Base-by-base conservation (phyloP, 2,113 vertebrate genomes). In the Coptodon rendalli region DNA sequence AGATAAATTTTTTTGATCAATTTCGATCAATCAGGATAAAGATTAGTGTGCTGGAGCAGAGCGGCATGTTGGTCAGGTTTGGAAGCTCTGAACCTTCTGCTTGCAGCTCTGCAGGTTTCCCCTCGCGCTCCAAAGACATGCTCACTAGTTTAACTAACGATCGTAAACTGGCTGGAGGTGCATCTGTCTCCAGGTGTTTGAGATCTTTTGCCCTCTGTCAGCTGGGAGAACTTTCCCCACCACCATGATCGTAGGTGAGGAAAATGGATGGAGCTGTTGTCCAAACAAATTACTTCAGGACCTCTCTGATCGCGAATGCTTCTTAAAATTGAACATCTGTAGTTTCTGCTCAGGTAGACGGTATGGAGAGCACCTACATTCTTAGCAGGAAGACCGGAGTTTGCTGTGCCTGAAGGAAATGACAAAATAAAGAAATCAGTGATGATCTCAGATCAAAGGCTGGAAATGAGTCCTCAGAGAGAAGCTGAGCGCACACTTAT, bases 1-100 rank as follows among this genome's bases (percentile, higher is more conserved):
- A 48, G 68, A 48, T 76, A 0, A 3, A 48, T 29, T 48, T 43
- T 27, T 76, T 48, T 5, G 4, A 48, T 29, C 0, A 2, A 1
- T 76, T 48, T 76, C 0, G 4, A 45, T 76, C 0, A 1, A 19
- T 17, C 6, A 0, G 14, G 14, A 48, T 76, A 29, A 76, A 76
- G 71, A 29, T 48, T 11, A 0, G 24, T 48, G 27, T 29, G 24
- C 9, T 76, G 2, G 9, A 29, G 71, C 24, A 48, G 24, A 27
- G 14, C 3, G 0, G 71, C 3, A 0, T 76, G 40, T 73, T 17
- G 22, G 36, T 9, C 34, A 14, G 34, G 36, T 22, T 17, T 11
- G 22, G 68, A 45, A 45, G 40, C 68, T 7, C 16, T 38, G 61
- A 38, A 38, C 6, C 1, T 36, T 1, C 59, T 9, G 16, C 29